Conservation (phyloP, 2,113 vertebrate species). For the Muscicapa adusta region DNA sequence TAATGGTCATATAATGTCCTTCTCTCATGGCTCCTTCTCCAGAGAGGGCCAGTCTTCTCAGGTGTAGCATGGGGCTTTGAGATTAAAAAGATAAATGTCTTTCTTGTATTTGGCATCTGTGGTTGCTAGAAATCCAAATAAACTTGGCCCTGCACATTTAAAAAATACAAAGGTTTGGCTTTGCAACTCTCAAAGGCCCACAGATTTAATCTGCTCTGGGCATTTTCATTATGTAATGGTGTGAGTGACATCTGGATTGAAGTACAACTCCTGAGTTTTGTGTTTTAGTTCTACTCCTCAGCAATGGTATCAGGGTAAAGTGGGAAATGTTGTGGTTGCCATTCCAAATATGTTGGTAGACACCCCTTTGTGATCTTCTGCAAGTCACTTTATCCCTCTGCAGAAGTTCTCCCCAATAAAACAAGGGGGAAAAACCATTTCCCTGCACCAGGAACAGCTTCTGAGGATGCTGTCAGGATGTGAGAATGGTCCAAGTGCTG, state of each 20-base stretch:
- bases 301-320: not conserved
- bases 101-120: not conserved
- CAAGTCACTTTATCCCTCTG: not conserved
- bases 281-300: not conserved
- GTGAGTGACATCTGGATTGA: not conserved
- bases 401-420: not conserved
- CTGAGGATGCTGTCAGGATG: not conserved
- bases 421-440: fast-evolving
- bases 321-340: not conserved
- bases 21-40: not conserved
- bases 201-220: not conserved
- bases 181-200: not conserved
- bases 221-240: not conserved
- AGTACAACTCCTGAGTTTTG: not conserved
- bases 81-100: not conserved
- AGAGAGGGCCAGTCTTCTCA: not conserved
- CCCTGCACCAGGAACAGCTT: not conserved
- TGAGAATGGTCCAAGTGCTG: fast-evolving
- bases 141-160: not conserved
- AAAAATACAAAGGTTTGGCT: not conserved
- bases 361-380: not conserved
- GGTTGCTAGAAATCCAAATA: not conserved
- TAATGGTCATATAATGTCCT: not conserved
- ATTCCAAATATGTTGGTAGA: not conserved
- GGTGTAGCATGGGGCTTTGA: not conserved